Conservation (phyloP, 2,888 invertebrate species). For the Lysandra coridon region DNA sequence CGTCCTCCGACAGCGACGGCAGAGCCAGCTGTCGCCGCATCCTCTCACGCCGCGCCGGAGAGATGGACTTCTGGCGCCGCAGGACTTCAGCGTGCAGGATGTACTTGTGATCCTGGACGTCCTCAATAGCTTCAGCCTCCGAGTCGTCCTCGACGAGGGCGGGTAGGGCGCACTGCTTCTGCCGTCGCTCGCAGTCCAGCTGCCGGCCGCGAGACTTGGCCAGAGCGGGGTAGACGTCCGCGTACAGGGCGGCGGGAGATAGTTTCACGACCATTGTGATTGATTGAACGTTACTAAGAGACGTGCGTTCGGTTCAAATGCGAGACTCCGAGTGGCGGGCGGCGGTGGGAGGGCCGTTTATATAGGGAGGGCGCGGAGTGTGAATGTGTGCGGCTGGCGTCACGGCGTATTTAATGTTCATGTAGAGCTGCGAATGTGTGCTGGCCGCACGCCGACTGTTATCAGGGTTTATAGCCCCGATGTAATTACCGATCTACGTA, state of each 20-base stretch:
- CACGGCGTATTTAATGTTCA: constrained; percentile 36
- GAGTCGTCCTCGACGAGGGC: constrained; percentile 49
- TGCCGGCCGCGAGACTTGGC: constrained; percentile 45
- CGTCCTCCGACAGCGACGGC: constrained; percentile 73
- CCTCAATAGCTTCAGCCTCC: constrained; percentile 45
- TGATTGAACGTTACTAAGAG: constrained; percentile 28
- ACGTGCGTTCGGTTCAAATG: constrained; percentile 42
- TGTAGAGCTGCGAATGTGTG: constrained; percentile 42
- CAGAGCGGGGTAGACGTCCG: constrained; percentile 47
- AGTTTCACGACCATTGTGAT: constrained; percentile 49
- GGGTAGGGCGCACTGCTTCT: constrained; percentile 45
- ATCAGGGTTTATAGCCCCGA: constrained; percentile 37
- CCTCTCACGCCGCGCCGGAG: constrained; percentile 65
- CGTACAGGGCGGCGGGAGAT: constrained; percentile 46
- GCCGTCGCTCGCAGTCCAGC: constrained; percentile 46
- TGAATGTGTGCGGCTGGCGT: constrained; percentile 41
- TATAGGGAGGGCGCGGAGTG: constrained; percentile 43
- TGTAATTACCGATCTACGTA: constrained; percentile 11
- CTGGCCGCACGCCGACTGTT: constrained; percentile 43
- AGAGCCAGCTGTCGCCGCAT: constrained; percentile 65
- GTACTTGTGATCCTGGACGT: constrained; percentile 52
- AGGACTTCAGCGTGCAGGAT: constrained; percentile 60
- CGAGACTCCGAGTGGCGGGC: constrained; percentile 46
- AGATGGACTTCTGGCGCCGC: constrained; percentile 69
- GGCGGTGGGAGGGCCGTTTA: constrained; percentile 41